These are phyloP conservation scores for Eidolon helvum DNA, from an alignment of 2,113 vertebrate genomes.

Conservation along the genomic window DNA sequence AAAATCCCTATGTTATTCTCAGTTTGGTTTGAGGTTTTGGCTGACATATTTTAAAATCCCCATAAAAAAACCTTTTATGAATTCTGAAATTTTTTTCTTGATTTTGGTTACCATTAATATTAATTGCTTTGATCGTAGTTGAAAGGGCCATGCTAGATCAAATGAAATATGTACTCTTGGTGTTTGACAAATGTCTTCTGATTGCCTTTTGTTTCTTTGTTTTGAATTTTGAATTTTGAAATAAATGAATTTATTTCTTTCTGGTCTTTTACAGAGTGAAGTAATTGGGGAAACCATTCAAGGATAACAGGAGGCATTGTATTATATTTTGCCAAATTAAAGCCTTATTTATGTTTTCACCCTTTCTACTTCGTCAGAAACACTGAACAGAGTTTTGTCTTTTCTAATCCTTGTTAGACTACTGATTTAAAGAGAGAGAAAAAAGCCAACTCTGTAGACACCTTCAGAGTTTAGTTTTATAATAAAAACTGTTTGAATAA, in stretches of 20 bases:
- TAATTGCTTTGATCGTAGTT: background rate
- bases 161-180: background rate
- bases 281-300: slow-evolving; percentile 78
- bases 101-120: background rate
- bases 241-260: slow-evolving; percentile 60
- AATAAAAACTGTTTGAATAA: slow-evolving; percentile 87
- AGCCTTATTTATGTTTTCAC: slow-evolving; percentile 93
- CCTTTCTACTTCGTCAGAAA: slow-evolving; percentile 91
- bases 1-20: background rate
- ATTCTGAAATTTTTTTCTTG: background rate
- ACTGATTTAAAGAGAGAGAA: slow-evolving; percentile 87
- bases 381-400: slow-evolving; percentile 91
- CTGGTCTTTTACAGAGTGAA: slow-evolving; percentile 85
- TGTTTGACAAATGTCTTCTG: slow-evolving; percentile 16
- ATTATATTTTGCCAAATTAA: slow-evolving; percentile 92
- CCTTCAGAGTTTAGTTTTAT: slow-evolving; percentile 90
- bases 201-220: background rate
- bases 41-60: background rate
- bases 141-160: background rate
- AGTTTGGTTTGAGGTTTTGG: background rate
- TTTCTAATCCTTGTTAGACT: slow-evolving; percentile 92
- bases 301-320: slow-evolving; percentile 87
- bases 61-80: background rate
- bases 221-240: no score
- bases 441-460: slow-evolving; percentile 84